Conservation (phyloP, 2,113 vertebrate genomes). For the Pygoscelis adeliae region DNA sequence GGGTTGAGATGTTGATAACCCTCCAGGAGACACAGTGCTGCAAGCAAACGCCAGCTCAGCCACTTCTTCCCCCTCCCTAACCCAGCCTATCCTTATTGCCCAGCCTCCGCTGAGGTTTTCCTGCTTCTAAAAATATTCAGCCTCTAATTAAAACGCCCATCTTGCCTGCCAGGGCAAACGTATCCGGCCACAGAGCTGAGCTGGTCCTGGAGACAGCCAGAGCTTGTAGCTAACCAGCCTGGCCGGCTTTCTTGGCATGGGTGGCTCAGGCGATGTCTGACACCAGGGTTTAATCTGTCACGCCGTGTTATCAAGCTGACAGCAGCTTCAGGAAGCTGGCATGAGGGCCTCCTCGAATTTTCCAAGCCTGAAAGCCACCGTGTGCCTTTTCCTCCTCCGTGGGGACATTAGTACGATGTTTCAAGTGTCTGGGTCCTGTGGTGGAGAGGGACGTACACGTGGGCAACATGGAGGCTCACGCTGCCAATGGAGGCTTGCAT, state of each 20-base stretch:
- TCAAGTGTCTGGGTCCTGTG: fast-evolving
- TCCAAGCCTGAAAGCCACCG: neutral
- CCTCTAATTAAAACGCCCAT: slow-evolving; percentile 9
- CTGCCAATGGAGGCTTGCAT: neutral
- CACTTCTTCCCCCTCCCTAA: neutral
- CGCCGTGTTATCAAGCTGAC: fast-evolving
- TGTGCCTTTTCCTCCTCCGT: neutral
- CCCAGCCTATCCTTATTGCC: neutral
- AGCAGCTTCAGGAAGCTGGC: neutral
- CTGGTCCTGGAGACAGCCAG: neutral
- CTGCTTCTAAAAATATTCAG: slow-evolving; percentile 52
- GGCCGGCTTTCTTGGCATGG: neutral
- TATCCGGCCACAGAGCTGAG: neutral
- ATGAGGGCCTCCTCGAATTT: neutral
- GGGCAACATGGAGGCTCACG: fast-evolving
- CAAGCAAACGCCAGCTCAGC: neutral
- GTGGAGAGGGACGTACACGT: fast-evolving
- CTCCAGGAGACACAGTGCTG: neutral
- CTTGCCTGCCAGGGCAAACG: neutral
- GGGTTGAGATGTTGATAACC: neutral
- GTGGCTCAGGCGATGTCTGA: neutral
- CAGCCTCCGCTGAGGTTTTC: slow-evolving; percentile 41
- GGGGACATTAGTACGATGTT: neutral
- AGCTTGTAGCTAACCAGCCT: neutral
- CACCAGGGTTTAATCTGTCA: neutral